Evolutionary conservation across 2,888 invertebrate species (phyloP), one percentile per base, ranked within the genome.

Genomic region (Odontothrips loti): DNA sequence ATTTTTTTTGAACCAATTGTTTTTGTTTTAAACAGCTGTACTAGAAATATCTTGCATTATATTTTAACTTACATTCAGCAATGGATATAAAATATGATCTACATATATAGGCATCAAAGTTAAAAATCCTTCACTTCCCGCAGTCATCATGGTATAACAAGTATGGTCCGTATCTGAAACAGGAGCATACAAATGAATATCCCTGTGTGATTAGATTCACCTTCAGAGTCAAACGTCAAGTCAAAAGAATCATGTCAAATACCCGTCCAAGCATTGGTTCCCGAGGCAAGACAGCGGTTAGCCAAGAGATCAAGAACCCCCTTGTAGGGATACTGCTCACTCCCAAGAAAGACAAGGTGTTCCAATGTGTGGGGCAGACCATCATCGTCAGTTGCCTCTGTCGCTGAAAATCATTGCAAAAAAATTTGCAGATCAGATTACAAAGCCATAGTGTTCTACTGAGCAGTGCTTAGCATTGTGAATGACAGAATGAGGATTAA

Each of bases 351-450:
- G 80, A 97, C 92, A 17, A 97, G 90, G 88, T 97, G 97, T 86
- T 97, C 97, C 87, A 97, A 88, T 0, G 97, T 97, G 86, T 97
- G 97, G 0, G 97, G 97, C 81, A 97, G 87, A 3, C 97, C 97
- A 88, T 97, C 96, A 87, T 97, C 95, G 86, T 96, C 95, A 85
- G 93, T 92, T 0, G 96, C 94, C 89, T 97, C 96, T 9, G 97
- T 97, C 12, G 95, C 96, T 96, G 86, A 80, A 87, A 84, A 81
- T 79, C 82, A 81, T 79, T 47, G 1, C n/a, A 58, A 8, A 58
- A 58, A 58, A 15, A 8, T 58, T 48, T 79, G 34, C 23, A 68
- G 48, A n/a, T 68, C 23, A 43, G 10, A 34, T 48, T 4, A 63
- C 12, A 79, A 68, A 58, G 0, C 27, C 75, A 2, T 68, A 2